Conservation (phyloP, 2,797 vertebrate species). For the Zalophus californianus region DNA sequence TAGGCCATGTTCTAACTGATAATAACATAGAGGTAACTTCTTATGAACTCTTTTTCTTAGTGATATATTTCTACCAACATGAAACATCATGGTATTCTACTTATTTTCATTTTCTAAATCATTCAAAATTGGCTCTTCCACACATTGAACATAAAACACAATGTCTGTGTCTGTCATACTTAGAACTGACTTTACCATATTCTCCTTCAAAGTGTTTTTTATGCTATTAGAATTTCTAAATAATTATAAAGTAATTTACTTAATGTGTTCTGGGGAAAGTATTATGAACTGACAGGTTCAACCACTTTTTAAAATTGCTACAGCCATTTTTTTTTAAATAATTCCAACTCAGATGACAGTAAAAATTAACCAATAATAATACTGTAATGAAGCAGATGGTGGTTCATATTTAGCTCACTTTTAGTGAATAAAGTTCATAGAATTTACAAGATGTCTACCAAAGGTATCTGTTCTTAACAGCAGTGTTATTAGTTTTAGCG, state of each 20-base stretch:
- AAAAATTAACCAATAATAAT: not conserved
- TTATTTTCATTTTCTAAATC: not conserved
- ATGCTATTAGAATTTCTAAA: not conserved
- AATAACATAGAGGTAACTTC: not conserved
- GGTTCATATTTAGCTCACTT: not conserved
- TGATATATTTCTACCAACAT: not conserved
- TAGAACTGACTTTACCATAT: not conserved
- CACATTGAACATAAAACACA: not conserved
- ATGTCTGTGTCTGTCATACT: not conserved
- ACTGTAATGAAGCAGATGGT: not conserved
- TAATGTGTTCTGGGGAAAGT: not conserved
- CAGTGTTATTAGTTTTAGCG: not conserved
- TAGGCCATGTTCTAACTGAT: not conserved
- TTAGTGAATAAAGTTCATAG: not conserved
- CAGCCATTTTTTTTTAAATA: not conserved
- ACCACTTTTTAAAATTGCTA: constrained; percentile 39
- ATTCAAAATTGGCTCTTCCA: not conserved
- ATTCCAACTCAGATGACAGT: not conserved
- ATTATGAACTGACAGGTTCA: not conserved
- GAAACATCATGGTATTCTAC: not conserved
- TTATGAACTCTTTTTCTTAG: not conserved
- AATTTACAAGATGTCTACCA: not conserved
- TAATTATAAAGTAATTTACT: not conserved
- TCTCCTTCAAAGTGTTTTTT: not conserved
- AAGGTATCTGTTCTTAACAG: not conserved